Percentiles rank a stretch among this genome's conserved stretches.
Evolutionary conservation across 2,888 invertebrate genomes (phyloP).

Genomic region (Parnassius smintheus): DNA sequence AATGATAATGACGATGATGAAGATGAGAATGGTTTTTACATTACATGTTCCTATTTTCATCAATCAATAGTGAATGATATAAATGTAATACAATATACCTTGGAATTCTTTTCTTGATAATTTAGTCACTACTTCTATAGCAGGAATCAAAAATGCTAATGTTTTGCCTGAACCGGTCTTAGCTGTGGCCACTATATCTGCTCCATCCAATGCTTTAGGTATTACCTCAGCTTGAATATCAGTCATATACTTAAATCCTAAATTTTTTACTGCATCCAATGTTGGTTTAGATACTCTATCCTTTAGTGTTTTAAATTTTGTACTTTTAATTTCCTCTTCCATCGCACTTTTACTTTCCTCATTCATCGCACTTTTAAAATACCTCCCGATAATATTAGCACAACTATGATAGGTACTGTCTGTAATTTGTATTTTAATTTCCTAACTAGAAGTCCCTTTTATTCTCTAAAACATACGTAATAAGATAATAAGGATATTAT

Average conservation of each 20-base stretch:
- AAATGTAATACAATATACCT: constrained; percentile 26
- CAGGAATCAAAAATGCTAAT: constrained; percentile 95
- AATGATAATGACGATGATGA: no score
- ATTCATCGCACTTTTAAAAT: no score
- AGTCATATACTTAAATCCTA: constrained; percentile 96
- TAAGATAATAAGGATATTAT: no score
- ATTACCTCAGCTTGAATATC: constrained; percentile 95
- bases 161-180: constrained; percentile 99
- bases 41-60: no score
- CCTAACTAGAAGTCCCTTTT: no score
- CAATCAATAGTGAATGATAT: no score
- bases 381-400: no score
- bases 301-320: constrained; percentile 78
- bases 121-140: constrained; percentile 92
- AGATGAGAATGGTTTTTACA: no score
- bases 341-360: constrained; percentile 31
- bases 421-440: not conserved
- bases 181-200: constrained; percentile 96
- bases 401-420: not conserved
- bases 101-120: constrained; percentile 33
- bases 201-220: constrained; percentile 92
- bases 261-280: constrained; percentile 87
- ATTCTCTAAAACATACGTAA: no score
- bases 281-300: constrained; percentile 87
- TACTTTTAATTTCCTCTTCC: constrained; percentile 41